phyloP scores from a whole-genome alignment of 2,113 vertebrate species.

The Aix galericulata region DNA sequence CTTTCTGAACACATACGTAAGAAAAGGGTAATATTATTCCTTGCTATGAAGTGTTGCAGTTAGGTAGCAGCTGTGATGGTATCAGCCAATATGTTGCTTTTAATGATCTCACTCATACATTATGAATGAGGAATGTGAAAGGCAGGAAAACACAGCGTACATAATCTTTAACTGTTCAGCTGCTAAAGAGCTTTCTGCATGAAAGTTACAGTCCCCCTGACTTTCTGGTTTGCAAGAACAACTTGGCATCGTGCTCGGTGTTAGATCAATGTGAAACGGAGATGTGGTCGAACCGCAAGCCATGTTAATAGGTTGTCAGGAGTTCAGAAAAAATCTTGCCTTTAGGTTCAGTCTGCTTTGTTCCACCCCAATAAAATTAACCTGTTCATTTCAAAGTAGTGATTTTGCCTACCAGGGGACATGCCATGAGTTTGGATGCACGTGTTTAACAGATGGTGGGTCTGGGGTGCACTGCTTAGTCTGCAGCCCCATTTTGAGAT shows the following conservation, averaged over 20 bases:
- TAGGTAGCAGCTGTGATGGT: slow-evolving; percentile 62
- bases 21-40: slow-evolving; percentile 48
- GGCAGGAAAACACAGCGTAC: slow-evolving; percentile 14
- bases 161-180: slow-evolving; percentile 60
- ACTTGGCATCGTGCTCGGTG: neutral
- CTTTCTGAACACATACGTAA: slow-evolving; percentile 23
- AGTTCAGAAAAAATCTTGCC: neutral
- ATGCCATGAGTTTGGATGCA: rapidly evolving
- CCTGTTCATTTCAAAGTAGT: neutral
- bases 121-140: slow-evolving; percentile 64
- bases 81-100: slow-evolving; percentile 71
- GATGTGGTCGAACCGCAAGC: neutral
- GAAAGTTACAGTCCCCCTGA: neutral
- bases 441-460: neutral
- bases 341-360: neutral
- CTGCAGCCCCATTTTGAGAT: neutral
- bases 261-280: neutral
- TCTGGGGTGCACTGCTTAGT: neutral
- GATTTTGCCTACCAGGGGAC: neutral
- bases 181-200: slow-evolving; percentile 20
- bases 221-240: neutral
- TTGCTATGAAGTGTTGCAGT: slow-evolving; percentile 49
- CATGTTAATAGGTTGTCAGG: neutral
- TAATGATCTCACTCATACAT: slow-evolving; percentile 74
- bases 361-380: neutral